A percentile compares a stretch with the other conserved stretches of the same genome.
These are phyloP conservation scores for Sigmodon hispidus DNA, from an alignment of 2,113 vertebrate species.

Conservation along the genomic window DNA sequence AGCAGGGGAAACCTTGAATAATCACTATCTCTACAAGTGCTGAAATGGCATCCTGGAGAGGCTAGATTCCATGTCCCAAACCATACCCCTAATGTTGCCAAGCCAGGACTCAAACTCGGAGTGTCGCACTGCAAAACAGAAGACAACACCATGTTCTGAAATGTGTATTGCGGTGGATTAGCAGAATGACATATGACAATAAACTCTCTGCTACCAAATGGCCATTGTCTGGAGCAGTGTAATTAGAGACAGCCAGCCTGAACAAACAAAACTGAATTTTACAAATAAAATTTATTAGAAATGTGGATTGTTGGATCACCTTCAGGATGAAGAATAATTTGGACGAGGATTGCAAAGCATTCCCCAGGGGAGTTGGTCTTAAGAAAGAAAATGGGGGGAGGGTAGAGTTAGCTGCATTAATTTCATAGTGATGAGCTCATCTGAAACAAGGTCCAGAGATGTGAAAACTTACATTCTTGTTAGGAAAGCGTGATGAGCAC, in stretches of 20 bases:
- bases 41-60: not conserved
- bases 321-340: not conserved
- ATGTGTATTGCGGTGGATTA: not conserved
- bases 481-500: too few relatives aligned
- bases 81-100: not conserved
- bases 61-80: not conserved
- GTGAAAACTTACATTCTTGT: not conserved
- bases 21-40: not conserved
- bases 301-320: not conserved
- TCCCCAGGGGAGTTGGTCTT: not conserved
- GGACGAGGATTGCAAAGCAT: not conserved
- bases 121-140: not conserved
- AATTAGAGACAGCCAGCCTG: not conserved
- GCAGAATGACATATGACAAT: not conserved
- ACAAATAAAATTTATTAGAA: not conserved
- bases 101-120: not conserved
- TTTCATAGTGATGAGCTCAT: slow-evolving; percentile 19
- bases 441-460: not conserved
- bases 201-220: not conserved
- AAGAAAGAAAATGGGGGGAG: not conserved
- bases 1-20: not conserved
- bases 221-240: not conserved
- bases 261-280: slow-evolving; percentile 42
- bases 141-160: not conserved
- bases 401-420: not conserved